A percentile compares a stretch with the other conserved stretches of the same genome.
These are phyloP conservation scores for Planiliza haematocheilus DNA, from an alignment of 2,113 vertebrate species.

Conservation along the genomic window DNA sequence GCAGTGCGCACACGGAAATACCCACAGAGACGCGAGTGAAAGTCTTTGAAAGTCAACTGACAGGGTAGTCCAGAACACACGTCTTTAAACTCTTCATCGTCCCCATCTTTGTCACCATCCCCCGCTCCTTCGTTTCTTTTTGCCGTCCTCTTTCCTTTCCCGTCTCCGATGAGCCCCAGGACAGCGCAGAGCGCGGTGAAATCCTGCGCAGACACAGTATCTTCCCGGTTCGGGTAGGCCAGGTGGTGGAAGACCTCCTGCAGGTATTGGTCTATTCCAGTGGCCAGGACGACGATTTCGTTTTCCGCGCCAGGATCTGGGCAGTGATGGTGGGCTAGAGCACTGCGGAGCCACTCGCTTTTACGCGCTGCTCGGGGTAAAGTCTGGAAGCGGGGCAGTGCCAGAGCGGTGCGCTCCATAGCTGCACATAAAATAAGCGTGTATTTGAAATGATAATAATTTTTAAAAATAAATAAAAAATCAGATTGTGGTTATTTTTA, in stretches of 20 bases:
- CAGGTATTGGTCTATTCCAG: constrained; percentile 85
- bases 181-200: constrained; percentile 80
- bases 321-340: constrained; percentile 78
- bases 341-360: constrained; percentile 83
- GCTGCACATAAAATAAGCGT: background rate
- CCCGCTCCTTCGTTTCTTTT: background rate
- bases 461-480: background rate
- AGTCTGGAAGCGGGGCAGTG: constrained; percentile 19
- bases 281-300: constrained; percentile 84
- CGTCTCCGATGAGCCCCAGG: constrained; percentile 65
- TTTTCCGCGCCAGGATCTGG: constrained; percentile 77
- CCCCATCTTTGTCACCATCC: background rate
- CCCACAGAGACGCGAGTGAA: constrained; percentile 83
- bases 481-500: no score
- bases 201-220: constrained; percentile 78
- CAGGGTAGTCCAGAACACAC: constrained; percentile 65
- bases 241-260: constrained; percentile 87
- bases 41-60: constrained; percentile 80
- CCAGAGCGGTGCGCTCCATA: constrained; percentile 49
- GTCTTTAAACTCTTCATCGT: constrained; percentile 49
- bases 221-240: constrained; percentile 66
- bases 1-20: constrained; percentile 75
- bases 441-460: background rate
- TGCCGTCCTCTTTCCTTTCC: background rate
- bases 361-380: constrained; percentile 74